phyloP scores from a whole-genome alignment of 2,113 vertebrate species.

The Cacatua alba region DNA sequence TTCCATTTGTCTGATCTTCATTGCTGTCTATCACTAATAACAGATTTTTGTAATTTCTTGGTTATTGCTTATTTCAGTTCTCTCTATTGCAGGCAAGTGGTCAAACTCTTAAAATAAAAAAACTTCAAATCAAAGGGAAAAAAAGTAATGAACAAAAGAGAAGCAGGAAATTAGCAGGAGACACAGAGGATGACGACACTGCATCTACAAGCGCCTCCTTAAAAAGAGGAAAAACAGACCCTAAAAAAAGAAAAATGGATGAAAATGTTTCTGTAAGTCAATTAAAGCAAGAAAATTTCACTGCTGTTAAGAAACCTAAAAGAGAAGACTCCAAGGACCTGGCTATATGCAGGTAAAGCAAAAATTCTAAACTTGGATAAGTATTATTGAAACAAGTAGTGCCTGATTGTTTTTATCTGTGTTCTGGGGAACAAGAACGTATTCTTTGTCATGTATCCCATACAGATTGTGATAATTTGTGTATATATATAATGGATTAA shows the following conservation, averaged over 20 bases:
- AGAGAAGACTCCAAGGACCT: conserved; percentile 91
- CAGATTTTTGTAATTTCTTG: neutral
- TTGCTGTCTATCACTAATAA: neutral
- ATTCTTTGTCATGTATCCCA: neutral
- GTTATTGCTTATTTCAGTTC: conserved; percentile 29
- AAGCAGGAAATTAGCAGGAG: conserved; percentile 84
- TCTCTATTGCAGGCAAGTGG: conserved; percentile 87
- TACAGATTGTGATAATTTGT: neutral
- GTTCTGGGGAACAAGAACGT: neutral
- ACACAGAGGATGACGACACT: conserved; percentile 86
- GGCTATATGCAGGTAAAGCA: conserved; percentile 84
- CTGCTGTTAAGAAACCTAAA: conserved; percentile 88
- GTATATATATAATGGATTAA: neutral
- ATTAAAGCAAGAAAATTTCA: conserved; percentile 85
- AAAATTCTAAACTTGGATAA: neutral
- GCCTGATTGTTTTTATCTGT: neutral
- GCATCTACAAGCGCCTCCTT: conserved; percentile 84
- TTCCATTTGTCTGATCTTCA: neutral
- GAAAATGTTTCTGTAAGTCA: conserved; percentile 78
- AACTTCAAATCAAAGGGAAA: conserved; percentile 85
- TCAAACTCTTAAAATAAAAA: conserved; percentile 89
- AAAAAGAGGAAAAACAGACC: conserved; percentile 87
- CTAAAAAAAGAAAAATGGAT: conserved; percentile 89
- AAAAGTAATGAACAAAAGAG: conserved; percentile 88
- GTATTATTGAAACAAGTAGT: neutral